phyloP scores from a whole-genome alignment of 1,140 invertebrate species.

The Laupala kohalensis region DNA sequence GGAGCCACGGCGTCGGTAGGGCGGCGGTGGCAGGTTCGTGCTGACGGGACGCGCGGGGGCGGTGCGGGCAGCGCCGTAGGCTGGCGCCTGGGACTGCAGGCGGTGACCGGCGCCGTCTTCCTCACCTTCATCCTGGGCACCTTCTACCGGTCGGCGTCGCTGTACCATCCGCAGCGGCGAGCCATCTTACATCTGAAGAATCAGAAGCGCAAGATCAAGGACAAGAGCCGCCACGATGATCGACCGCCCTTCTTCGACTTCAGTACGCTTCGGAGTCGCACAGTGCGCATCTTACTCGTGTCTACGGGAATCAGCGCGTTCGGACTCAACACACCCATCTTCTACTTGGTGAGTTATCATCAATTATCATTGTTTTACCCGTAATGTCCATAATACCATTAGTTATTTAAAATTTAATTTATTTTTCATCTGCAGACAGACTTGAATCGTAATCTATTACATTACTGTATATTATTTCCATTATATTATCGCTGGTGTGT shows the following conservation, averaged over 20 bases:
- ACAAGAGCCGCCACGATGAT: constrained; percentile 59
- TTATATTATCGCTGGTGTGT: no score
- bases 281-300: constrained; percentile 66
- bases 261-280: constrained; percentile 66
- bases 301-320: constrained; percentile 65
- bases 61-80: constrained; percentile 45
- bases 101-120: constrained; percentile 69
- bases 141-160: constrained; percentile 75
- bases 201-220: constrained; percentile 71
- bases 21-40: no score
- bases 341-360: constrained; percentile 58
- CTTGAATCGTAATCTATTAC: no score
- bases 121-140: constrained; percentile 76
- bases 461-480: no score
- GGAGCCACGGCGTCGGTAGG: no score
- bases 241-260: constrained; percentile 76
- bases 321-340: constrained; percentile 76
- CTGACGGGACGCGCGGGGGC: neutral
- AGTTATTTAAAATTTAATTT: no score
- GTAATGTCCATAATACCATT: no score
- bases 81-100: constrained; percentile 77
- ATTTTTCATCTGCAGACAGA: no score
- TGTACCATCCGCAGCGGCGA: constrained; percentile 78
- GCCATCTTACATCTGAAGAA: constrained; percentile 84
- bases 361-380: no score